Evolutionary conservation across 2,113 vertebrate species (phyloP).

Genomic region (Chionis minor): DNA sequence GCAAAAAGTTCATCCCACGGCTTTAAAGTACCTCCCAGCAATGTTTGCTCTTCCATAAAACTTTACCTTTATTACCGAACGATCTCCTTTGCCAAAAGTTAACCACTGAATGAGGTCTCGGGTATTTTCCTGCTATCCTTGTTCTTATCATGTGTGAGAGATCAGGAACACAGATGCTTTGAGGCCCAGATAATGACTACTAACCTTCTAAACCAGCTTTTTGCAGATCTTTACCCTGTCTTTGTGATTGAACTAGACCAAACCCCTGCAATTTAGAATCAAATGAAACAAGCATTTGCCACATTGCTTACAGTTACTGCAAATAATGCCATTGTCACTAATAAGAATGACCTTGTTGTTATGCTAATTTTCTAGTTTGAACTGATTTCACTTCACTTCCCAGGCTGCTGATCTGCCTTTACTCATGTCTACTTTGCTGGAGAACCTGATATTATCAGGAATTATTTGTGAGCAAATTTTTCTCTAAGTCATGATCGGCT

Average conservation of each 20-base stretch:
- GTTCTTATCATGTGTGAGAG: not conserved
- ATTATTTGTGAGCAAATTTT: not conserved
- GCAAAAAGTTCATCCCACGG: not conserved
- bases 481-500: not conserved
- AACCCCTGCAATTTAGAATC: not conserved
- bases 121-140: not conserved
- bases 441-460: not conserved
- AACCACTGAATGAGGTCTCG: not conserved
- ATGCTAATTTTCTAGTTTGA: not conserved
- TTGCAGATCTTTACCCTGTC: not conserved
- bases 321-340: not conserved
- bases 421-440: not conserved
- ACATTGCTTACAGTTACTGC: not conserved
- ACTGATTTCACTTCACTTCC: not conserved
- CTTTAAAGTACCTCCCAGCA: not conserved
- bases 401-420: not conserved
- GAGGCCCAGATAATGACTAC: not conserved
- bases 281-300: not conserved
- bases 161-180: fast-evolving
- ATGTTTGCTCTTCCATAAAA: not conserved
- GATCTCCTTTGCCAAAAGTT: not conserved
- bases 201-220: not conserved
- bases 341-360: not conserved
- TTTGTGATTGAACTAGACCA: not conserved
- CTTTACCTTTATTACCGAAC: not conserved